These are phyloP conservation scores for Pimephales promelas DNA, from an alignment of 2,113 vertebrate species.

Conservation along the genomic window DNA sequence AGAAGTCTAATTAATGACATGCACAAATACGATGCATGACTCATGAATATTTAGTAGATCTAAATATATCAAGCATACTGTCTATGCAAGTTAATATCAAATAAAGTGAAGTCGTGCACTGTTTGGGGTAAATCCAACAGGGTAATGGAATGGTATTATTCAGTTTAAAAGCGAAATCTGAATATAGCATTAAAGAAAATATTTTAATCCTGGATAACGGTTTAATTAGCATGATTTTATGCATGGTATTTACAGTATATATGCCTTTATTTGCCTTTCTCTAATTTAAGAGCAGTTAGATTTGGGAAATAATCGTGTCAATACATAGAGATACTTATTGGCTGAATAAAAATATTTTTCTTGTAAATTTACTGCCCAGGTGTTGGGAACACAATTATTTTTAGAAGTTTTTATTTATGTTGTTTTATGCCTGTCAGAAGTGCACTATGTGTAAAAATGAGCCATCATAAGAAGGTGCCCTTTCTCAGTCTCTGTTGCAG, in stretches of 20 bases:
- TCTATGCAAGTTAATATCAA: constrained; percentile 35
- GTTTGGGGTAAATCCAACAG: not conserved
- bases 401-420: not conserved
- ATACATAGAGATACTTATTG: not conserved
- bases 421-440: not conserved
- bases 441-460: not conserved
- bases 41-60: constrained; percentile 34
- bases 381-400: constrained; percentile 44
- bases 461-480: constrained; percentile 12
- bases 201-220: not conserved
- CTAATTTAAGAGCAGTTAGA: not conserved
- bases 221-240: constrained; percentile 7
- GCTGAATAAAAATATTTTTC: not conserved
- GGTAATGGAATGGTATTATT: not conserved
- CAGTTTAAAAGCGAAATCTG: not conserved
- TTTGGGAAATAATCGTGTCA: not conserved
- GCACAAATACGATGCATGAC: constrained; percentile 24
- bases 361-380: not conserved
- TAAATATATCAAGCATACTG: constrained; percentile 41
- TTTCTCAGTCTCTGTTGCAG: constrained; percentile 23
- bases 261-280: not conserved
- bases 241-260: not conserved
- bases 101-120: not conserved
- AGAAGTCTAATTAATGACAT: constrained; percentile 40
- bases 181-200: not conserved